Evolutionary conservation across 2,113 vertebrate genomes (phyloP).

Genomic region (Rhipidura dahli): DNA sequence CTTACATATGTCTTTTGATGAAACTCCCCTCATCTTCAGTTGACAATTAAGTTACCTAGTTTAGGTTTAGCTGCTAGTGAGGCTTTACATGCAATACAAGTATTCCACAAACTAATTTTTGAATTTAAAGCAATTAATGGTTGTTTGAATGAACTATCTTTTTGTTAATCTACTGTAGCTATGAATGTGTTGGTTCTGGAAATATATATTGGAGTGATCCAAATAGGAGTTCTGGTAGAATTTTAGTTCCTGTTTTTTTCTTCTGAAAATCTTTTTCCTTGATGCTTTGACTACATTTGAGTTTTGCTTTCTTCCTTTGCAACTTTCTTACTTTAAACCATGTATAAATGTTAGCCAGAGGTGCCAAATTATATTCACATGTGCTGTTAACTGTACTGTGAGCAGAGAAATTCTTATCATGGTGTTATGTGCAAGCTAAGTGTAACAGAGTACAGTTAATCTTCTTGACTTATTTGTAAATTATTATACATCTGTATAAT

Average conservation of each 20-base stretch:
- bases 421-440: not conserved
- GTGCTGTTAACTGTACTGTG: not conserved
- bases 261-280: not conserved
- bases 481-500: not conserved
- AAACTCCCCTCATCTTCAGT: not conserved
- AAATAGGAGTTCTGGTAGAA: not conserved
- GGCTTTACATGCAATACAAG: not conserved
- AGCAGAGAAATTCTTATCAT: not conserved
- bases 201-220: not conserved
- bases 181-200: not conserved
- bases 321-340: not conserved
- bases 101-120: not conserved
- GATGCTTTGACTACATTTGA: not conserved
- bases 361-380: not conserved
- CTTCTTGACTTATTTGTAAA: not conserved
- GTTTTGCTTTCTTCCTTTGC: not conserved
- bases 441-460: not conserved
- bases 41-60: not conserved
- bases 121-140: not conserved
- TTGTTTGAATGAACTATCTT: not conserved
- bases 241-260: not conserved
- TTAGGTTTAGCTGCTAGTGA: not conserved
- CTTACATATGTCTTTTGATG: not conserved
- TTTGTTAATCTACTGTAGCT: not conserved
- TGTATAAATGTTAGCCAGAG: not conserved